Evolutionary conservation across 2,113 vertebrate genomes (phyloP).

Genomic region (Chascanopsetta lugubris): DNA sequence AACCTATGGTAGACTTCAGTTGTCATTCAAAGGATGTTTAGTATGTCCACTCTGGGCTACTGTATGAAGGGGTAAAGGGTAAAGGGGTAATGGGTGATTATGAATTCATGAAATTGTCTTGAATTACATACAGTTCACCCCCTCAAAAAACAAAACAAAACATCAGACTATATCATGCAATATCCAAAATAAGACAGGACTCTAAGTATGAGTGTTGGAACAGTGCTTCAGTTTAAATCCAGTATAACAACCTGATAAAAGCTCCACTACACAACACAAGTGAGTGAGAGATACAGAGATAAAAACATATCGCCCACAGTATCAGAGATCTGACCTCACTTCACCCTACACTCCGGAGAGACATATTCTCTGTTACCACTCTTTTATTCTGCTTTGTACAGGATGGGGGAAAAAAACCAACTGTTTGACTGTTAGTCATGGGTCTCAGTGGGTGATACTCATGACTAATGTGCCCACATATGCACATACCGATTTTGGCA

Average conservation of each 20-base stretch:
- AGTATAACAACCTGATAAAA: neutral
- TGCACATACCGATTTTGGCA: slow-evolving; percentile 10
- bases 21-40: no score
- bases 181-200: neutral
- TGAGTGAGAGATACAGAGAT: neutral
- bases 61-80: no score
- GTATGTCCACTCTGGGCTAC: no score
- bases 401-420: slow-evolving; percentile 26
- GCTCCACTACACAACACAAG: neutral
- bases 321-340: slow-evolving; percentile 3
- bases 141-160: no score
- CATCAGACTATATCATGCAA: neutral
- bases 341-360: neutral
- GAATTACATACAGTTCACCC: no score
- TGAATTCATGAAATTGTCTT: no score
- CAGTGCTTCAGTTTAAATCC: neutral
- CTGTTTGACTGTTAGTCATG: slow-evolving; percentile 55
- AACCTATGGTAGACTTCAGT: no score
- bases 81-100: no score
- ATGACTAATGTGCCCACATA: slow-evolving; percentile 53
- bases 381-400: slow-evolving; percentile 14
- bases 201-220: neutral
- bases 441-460: slow-evolving; percentile 45
- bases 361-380: neutral
- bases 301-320: neutral